phyloP scores from a whole-genome alignment of 2,888 invertebrate species.

The Linnaemya vulpina region DNA sequence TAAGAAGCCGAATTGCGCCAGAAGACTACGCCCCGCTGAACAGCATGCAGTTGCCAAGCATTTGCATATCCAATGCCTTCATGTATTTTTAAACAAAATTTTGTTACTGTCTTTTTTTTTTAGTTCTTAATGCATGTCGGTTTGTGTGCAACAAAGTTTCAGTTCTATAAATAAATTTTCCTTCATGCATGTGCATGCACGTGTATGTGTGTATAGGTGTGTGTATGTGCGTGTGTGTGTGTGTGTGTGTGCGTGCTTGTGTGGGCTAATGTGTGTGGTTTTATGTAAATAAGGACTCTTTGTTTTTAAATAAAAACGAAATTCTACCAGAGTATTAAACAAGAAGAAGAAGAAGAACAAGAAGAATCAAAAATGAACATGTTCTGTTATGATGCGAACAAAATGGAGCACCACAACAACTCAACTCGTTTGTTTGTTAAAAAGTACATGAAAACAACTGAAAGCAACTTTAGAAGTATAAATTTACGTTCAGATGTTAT shows the following conservation, averaged over 20 bases:
- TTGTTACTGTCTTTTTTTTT: too few species aligned
- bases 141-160: background rate
- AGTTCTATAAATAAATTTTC: background rate
- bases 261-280: background rate
- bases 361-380: constrained; percentile 3
- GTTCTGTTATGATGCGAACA: background rate
- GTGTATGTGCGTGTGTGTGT: background rate
- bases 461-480: background rate
- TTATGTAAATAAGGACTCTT: constrained; percentile 7
- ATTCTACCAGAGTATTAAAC: constrained; percentile 13
- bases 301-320: constrained; percentile 16
- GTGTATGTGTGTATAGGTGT: background rate
- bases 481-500: background rate
- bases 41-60: background rate
- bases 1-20: background rate
- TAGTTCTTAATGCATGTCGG: background rate
- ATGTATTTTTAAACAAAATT: background rate
- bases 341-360: background rate
- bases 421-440: background rate
- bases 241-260: background rate
- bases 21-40: background rate
- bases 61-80: background rate
- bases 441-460: background rate
- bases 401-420: background rate
- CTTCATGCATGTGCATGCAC: background rate